Evolutionary conservation across 2,113 vertebrate species (phyloP), one percentile per base, ranked within the genome.

Genomic region (Syngnathoides biaculeatus): DNA sequence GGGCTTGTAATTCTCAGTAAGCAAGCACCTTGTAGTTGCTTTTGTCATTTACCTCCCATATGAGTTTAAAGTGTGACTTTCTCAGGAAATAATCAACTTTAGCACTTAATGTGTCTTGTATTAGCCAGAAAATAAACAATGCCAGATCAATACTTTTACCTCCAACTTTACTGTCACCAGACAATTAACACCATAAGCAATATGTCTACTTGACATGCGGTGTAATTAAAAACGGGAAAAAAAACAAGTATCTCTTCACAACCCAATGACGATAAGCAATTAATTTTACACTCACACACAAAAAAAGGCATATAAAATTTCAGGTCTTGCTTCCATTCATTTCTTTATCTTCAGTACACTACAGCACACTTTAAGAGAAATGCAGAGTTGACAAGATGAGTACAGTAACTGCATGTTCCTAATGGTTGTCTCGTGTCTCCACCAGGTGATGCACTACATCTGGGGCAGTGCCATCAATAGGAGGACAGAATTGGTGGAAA

Each of bases 401-500:
- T 48, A 24, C 26, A 30, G 63, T 24, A 60, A 15, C 38, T 67
- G 74, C 64, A 22, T 65, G 73, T 47, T 69, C 64, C 69, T 72
- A 66, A 63, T 43, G 62, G 70, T 65, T 69, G 9, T 76, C 60
- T 35, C 13, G 74, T 75, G 78, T 82, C 83, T 83, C 76, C 65
- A 72, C 39, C 77, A 78, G 81, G 77, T 65, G 82, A 79, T 76
- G 85, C 76, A 67, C 43, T 69, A 65, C 15, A 73, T 80, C 76
- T 84, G 81, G 75, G 79, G 80, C 76, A 66, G 67, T 40, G 12
- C 38, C 77, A 82, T 88, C 82, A 48, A 87, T 87, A 71, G 24
- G 40, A 12, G 71, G 79, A n/a, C 56, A 39, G 42, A 78, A 66
- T 43, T 40, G 52, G 61, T 61, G 50, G 48, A 73, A 71, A 8